Base-by-base conservation (phyloP, 1,140 invertebrate genomes). In the Conus ventricosus region DNA sequence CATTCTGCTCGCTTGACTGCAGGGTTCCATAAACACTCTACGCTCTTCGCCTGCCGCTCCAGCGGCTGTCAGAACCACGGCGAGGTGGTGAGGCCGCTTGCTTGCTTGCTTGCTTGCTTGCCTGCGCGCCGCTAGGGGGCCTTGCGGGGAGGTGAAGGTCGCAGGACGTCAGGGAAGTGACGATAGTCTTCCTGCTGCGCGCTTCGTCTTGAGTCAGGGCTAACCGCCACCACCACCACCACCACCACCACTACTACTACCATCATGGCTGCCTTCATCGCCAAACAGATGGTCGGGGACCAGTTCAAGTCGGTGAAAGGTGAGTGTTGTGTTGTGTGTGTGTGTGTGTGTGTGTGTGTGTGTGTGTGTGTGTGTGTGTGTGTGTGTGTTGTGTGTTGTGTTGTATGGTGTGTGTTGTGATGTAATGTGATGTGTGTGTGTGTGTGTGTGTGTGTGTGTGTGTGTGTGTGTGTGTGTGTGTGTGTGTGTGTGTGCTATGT, bases 231-330 rank as follows among this genome's bases (percentile, higher is more conserved):
- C 11, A 63, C 11, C 17, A 13, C 1, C 60, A 20, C 17, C 60
- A 63, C 11, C 60, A 63, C 11, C 11, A 63, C 17, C 4, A 0
- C 60, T 63, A 20, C 17, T 1, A 20, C 11, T 7, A 23, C 11
- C 67, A 10, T 54, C 39, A 81, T 81, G 80, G 80, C 80, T 8
- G 51, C 80, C 51, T 81, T 81, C 80, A 81, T 81, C 53, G 80
- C 80, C 17, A 81, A 81, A 25, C 80, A 81, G 51, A 81, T 81
- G 80, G 80, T 81, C 0, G 80, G 80, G 5, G 80, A 81, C 80
- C 27, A 81, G 80, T 15, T 81, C 4, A 81, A 51, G 13, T 81
- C 80, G 27, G 80, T 81, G 11, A 81, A 81, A 81, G 80, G 80
- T 81, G 80, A 81, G 80, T 75, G 57, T 57, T 57, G 55, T 6